A percentile compares a stretch with the other conserved stretches of the same genome.
phyloP scores from a whole-genome alignment of 1,140 invertebrate genomes.

The Lordiphosa collinella region DNA sequence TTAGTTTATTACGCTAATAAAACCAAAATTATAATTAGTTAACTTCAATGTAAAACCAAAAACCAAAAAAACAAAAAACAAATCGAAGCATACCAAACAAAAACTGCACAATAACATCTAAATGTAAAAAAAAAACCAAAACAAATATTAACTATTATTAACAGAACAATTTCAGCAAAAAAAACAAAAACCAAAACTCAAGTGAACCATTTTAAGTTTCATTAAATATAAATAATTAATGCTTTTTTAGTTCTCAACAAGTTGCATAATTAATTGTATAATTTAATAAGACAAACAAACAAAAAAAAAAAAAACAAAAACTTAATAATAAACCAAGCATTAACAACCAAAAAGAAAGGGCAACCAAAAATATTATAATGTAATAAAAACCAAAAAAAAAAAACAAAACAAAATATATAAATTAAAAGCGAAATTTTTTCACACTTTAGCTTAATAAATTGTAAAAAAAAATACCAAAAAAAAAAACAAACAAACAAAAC shows the following conservation, averaged over 20 bases:
- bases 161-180: conserved; percentile 33
- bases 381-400: conserved; percentile 55
- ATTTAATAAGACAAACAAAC: conserved; percentile 51
- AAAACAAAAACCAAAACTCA: conserved; percentile 36
- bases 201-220: conserved; percentile 63
- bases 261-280: conserved; percentile 75
- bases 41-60: conserved; percentile 39
- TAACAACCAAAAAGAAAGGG: conserved; percentile 33
- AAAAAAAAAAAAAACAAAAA: conserved; percentile 44
- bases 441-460: conserved; percentile 80
- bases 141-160: conserved; percentile 66
- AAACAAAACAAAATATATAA: conserved; percentile 42
- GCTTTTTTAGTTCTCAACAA: conserved; percentile 76
- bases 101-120: conserved; percentile 77
- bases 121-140: conserved; percentile 44
- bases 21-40: conserved; percentile 34
- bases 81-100: conserved; percentile 26
- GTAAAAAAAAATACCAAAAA: conserved; percentile 76
- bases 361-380: conserved; percentile 56
- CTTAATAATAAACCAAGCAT: conserved; percentile 32
- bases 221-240: conserved; percentile 78
- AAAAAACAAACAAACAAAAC: conserved; percentile 65
- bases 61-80: conserved; percentile 19
- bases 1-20: conserved; percentile 71
- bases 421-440: conserved; percentile 79